Conservation (phyloP, 2,113 vertebrate genomes). For the Cololabis saira region DNA sequence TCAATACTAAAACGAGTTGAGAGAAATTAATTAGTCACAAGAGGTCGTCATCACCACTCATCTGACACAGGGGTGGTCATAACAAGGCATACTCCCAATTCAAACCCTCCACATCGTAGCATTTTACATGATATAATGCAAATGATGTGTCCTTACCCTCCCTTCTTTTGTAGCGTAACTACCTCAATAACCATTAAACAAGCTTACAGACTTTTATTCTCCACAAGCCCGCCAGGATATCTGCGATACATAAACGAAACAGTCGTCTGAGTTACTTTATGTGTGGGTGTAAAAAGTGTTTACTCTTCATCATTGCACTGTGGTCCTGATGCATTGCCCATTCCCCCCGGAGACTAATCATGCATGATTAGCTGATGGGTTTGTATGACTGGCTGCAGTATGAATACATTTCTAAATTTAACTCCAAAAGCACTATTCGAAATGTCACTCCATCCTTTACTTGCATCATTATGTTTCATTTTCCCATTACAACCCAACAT, state of each 20-base stretch:
- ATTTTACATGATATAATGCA: too few relatives aligned
- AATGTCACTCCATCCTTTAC: constrained; percentile 27
- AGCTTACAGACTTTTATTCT: too few relatives aligned
- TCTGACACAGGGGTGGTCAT: too few relatives aligned
- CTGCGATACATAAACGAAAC: not conserved
- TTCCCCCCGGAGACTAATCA: constrained; percentile 55
- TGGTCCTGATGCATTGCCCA: constrained; percentile 29
- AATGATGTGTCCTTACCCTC: too few relatives aligned
- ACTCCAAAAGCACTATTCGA: constrained; percentile 32
- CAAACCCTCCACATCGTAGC: too few relatives aligned
- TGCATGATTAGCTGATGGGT: constrained; percentile 61
- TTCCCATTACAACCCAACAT: not conserved
- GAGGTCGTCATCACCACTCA: too few relatives aligned
- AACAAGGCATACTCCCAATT: too few relatives aligned
- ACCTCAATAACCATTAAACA: too few relatives aligned
- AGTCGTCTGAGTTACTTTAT: constrained; percentile 20
- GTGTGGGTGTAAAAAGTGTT: constrained; percentile 53
- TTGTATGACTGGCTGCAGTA: constrained; percentile 38
- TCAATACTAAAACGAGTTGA: too few relatives aligned
- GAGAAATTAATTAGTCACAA: too few relatives aligned
- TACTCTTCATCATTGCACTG: constrained; percentile 44
- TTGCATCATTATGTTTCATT: constrained; percentile 10
- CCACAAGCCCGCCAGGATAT: not conserved
- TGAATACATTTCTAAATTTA: constrained; percentile 53
- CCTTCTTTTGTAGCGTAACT: too few relatives aligned